Evolutionary conservation across 2,113 vertebrate species (phyloP), one percentile per base, ranked within the genome.

Genomic region (Mesitornis unicolor): DNA sequence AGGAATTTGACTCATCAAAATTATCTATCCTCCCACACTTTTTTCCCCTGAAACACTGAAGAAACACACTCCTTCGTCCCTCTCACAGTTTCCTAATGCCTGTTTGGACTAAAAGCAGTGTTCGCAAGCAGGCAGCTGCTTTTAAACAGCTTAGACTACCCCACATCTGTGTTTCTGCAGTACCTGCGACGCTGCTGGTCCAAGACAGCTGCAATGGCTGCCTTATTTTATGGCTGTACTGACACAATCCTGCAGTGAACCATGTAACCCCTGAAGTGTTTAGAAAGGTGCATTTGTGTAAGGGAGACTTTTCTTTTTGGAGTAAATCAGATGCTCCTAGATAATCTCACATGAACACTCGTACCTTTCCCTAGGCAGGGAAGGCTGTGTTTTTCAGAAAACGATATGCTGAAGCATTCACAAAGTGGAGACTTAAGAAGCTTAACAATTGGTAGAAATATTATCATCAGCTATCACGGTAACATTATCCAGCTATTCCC

Each of bases 371-470:
- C 89, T 69, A 54, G 87, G 92, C 79, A 33, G 73, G 77, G 64
- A 21, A 77, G 77, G 84, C 40, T 33, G 42, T 0, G 3, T 40
- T 93, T 93, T 94, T 91, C 43, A 91, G 96, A 91, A 94, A 95
- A 91, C 0, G 20, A 93, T 83, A 94, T 0, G 4, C 88, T 56
- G 63, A 64, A 97, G 77, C 60, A 29, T 95, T 96, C 82, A 78
- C 59, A 20, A 96, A 94, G 96, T 96, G 95, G 96, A 96, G 97
- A 97, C 90, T 97, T 97, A 97, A 95, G 90, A 96, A 97, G 97
- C 96, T 97, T 97, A 98, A 93, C 95, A 94, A 94, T 83, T 94
- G 91, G 78, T 75, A 73, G 98, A 97, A 97, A 97, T 97, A 97
- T 96, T 97, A 97, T 97, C 97, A 94, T 93, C 86, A 50, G 5